phyloP scores from a whole-genome alignment of 2,888 invertebrate species.

The Drosophila cognata region DNA sequence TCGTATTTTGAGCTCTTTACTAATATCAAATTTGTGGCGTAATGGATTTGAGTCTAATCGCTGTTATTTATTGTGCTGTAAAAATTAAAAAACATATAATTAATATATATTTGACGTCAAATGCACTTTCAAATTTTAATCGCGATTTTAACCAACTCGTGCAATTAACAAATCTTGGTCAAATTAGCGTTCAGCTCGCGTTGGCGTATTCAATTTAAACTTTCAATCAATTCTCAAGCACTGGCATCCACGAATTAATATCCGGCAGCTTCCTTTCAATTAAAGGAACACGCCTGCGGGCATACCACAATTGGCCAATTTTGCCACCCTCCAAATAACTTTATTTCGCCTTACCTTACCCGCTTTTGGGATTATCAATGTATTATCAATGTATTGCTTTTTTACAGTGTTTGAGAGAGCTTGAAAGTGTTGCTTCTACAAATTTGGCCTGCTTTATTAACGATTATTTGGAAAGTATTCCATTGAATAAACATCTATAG shows the following conservation, averaged over 20 bases:
- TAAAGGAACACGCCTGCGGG: constrained; percentile 44
- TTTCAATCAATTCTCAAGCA: constrained; percentile 28
- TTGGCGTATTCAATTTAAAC: neutral
- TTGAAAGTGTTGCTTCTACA: neutral
- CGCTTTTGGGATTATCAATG: neutral
- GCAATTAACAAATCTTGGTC: neutral
- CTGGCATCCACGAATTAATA: constrained; percentile 26
- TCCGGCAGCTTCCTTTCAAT: constrained; percentile 37
- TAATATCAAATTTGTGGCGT: neutral
- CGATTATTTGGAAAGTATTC: no score
- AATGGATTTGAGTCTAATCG: neutral
- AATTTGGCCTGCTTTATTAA: neutral
- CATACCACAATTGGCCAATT: constrained; percentile 8
- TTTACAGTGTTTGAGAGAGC: neutral
- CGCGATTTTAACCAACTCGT: neutral
- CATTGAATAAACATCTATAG: no score
- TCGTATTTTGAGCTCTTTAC: no score
- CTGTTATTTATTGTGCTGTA: constrained; percentile 6
- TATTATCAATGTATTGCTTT: neutral
- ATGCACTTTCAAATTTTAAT: constrained; percentile 4
- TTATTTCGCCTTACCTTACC: constrained; percentile 1
- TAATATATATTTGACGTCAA: neutral
- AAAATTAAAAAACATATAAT: neutral
- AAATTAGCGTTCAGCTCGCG: neutral
- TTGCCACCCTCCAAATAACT: constrained; percentile 1